Base-by-base conservation (phyloP, 2,797 vertebrate species). In the Xyrichtys novacula region DNA sequence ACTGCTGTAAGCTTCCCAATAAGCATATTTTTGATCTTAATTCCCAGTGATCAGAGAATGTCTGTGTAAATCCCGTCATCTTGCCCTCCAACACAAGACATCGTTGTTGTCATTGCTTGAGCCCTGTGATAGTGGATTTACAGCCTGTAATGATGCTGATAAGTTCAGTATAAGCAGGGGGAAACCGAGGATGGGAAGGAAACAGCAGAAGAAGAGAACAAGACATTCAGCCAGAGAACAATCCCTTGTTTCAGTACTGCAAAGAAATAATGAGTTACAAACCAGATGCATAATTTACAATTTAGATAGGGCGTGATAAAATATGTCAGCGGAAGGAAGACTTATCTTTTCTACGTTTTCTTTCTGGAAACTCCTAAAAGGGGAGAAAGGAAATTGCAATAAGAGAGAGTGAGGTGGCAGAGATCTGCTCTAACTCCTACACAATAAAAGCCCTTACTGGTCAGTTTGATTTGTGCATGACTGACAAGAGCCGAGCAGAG, bases 231-330 rank as follows among this genome's bases (percentile, higher is more conserved):
- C 40, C 32, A 1, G 15, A 64, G 52, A 85, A 69, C 4, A 6
- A 2, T 52, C 34, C 44, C 48, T 80, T 75, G 74, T 88, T 85
- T 77, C 38, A 15, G 58, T 53, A 47, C 66, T 56, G 70, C 68
- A 65, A 61, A 71, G 83, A 87, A 87, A 90, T 89, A 89, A 91
- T 85, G 80, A 89, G 84, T 56, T 44, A 79, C 61, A 80, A 69
- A 86, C 19, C 71, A 80, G 74, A 84, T 90, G 82, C 80, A 90
- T 91, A 87, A 92, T 90, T 90, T 83, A 89, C 78, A 65, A 43
- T 72, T 57, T 74, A 85, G 78, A 88, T 80, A 78, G 58, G 70
- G 62, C 71, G 77, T 83, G 69, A 85, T 83, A 76, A 81, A 86
- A 81, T 76, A 64, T 79, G 76, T 84, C 79, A 83, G 65, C 46